Conservation (phyloP, 2,113 vertebrate species). For the Hippotragus niger region DNA sequence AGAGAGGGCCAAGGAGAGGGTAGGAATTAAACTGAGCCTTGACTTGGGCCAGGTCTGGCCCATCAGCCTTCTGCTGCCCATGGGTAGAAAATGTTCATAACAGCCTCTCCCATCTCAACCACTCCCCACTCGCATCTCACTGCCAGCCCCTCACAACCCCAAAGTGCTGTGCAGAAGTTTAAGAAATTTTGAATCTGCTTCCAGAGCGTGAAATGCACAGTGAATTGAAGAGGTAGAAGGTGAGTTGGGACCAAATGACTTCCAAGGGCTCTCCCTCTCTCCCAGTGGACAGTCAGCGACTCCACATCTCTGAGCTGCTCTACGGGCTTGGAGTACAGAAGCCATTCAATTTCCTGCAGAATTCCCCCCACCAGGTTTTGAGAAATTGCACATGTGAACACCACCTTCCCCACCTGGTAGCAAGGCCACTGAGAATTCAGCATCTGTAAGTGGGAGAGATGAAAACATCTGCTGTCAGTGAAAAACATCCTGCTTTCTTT, state of each 20-base stretch:
- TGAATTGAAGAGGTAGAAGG: fast-evolving
- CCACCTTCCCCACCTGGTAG: background rate
- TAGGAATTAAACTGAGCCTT: too few relatives aligned
- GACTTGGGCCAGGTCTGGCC: background rate
- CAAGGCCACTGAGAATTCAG: background rate
- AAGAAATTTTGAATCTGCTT: background rate
- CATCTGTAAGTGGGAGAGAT: background rate
- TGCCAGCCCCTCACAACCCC: background rate
- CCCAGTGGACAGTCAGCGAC: background rate
- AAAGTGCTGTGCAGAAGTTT: background rate
- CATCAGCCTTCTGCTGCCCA: background rate
- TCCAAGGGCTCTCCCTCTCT: background rate
- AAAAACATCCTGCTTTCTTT: fast-evolving
- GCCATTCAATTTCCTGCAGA: background rate
- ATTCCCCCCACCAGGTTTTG: background rate
- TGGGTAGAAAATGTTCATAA: background rate
- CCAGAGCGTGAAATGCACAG: background rate
- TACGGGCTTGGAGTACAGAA: background rate
- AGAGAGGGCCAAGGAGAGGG: background rate
- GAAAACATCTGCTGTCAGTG: background rate
- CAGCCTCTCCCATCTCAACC: background rate
- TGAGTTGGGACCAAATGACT: background rate
- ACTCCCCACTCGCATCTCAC: background rate
- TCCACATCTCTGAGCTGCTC: background rate
- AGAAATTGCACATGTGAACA: background rate